phyloP scores from a whole-genome alignment of 2,888 invertebrate species.

The Cerceris rybyensis region DNA sequence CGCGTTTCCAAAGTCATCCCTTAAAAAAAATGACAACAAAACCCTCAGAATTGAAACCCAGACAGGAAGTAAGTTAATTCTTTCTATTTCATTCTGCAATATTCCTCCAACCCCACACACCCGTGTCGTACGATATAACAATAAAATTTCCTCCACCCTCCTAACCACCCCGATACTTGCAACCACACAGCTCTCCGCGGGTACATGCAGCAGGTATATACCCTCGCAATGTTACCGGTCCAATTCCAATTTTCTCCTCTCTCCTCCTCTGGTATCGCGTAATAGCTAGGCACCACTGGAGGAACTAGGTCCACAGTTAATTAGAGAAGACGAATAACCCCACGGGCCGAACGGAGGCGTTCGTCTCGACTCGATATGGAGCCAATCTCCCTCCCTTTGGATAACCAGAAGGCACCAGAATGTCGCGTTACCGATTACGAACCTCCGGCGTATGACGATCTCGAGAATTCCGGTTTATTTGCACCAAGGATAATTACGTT shows the following conservation, averaged over 20 bases:
- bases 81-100: no score
- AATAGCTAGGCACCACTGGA: constrained; percentile 13
- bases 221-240: constrained; percentile 59
- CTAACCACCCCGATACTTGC: background rate
- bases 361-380: constrained; percentile 67
- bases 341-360: constrained; percentile 34
- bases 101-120: no score
- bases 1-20: no score
- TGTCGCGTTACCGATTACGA: constrained; percentile 1
- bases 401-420: constrained; percentile 19
- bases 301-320: constrained; percentile 65
- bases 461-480: background rate
- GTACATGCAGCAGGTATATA: constrained; percentile 31
- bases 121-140: no score
- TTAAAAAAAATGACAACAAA: no score
- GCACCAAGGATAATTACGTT: background rate
- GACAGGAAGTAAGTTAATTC: no score
- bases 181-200: background rate
- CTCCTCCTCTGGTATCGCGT: constrained; percentile 24
- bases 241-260: constrained; percentile 69
- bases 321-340: constrained; percentile 71
- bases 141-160: no score
- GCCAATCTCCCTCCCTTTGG: constrained; percentile 48
- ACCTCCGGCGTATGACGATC: background rate
- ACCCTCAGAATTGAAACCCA: no score